Base-by-base conservation (phyloP, 2,113 vertebrate genomes). In the Zootoca vivipara region DNA sequence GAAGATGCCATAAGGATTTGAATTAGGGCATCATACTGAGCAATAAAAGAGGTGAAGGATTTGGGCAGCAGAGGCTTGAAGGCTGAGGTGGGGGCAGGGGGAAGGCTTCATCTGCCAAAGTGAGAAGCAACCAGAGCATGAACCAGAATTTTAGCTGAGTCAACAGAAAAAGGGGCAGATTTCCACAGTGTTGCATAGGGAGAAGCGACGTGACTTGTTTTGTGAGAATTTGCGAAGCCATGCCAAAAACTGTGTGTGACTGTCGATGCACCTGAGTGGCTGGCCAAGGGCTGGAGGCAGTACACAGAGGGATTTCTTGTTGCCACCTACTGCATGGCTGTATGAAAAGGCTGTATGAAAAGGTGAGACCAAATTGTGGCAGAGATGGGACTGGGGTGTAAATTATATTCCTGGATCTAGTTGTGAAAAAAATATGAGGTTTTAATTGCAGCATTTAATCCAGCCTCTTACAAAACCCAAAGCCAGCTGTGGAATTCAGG, bases 401-500 rank as follows among this genome's bases (percentile, higher is more conserved):
- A 22, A 82, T 24, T 46, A 26, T 26, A 82, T 72, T 81, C n/a
- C 26, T n/a, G 46, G 42, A 15, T 7, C 1, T n/a, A 72, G 56
- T 58, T 58, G 40, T 78, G 77, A 46, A 56, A 72, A 56, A 62
- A 24, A 9, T 22, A 16, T 69, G 9, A 40, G 20, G 12, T 73
- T 85, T 79, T 80, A 72, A 85, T 52, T 79, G 22, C 3, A 62
- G n/a, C 33, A 20, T 65, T 52, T 80, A 67, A 80, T 30, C 58
- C 35, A 46, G 20, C 24, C 67, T 62, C 56, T 62, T n/a, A 65
- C 10, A 81, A 73, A 81, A 30, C 42, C 73, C 28, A 62, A 64
- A 78, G 65, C 33, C 82, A 73, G 75, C 52, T 81, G 83, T 35
- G 38, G 70, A 74, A 85, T 52, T 89, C 52, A 79, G 46, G 35